Percentiles rank a stretch among this genome's conserved stretches.
These are phyloP conservation scores for Bombus turneri DNA, from an alignment of 1,140 invertebrate genomes.

Conservation along the genomic window DNA sequence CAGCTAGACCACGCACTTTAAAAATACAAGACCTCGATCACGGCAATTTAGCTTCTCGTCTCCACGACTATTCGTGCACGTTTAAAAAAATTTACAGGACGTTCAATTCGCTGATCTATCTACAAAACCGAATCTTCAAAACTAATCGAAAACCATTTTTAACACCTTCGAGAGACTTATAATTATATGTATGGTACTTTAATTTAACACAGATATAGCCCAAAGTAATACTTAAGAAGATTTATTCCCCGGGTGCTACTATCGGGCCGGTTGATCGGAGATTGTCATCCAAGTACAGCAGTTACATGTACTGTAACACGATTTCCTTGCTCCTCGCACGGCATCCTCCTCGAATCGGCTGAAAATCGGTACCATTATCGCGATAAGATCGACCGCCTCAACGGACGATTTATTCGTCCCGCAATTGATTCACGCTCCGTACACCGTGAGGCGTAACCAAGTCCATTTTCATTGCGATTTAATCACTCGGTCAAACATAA, in stretches of 20 bases:
- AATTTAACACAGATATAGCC: neutral
- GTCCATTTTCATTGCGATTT: constrained; percentile 37
- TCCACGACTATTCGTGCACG: neutral
- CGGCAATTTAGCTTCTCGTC: neutral
- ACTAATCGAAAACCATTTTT: neutral
- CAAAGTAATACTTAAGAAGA: neutral
- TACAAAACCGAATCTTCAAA: neutral
- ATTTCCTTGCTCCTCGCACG: neutral
- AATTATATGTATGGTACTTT: neutral
- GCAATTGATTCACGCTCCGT: constrained; percentile 5
- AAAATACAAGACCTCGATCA: neutral
- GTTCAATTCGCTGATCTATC: neutral
- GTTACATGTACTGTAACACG: neutral
- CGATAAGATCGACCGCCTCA: constrained; percentile 22
- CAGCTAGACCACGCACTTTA: neutral
- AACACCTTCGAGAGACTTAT: neutral
- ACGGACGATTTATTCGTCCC: constrained; percentile 17
- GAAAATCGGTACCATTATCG: constrained; percentile 33
- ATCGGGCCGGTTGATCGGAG: neutral
- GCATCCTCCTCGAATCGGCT: neutral
- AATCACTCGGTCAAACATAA: constrained; percentile 44
- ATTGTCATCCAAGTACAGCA: constrained; percentile 17
- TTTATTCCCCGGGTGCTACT: neutral
- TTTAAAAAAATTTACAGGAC: neutral
- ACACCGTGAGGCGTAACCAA: neutral